Base-by-base conservation (phyloP, 1,140 invertebrate genomes). In the Heliconius melpomene region DNA sequence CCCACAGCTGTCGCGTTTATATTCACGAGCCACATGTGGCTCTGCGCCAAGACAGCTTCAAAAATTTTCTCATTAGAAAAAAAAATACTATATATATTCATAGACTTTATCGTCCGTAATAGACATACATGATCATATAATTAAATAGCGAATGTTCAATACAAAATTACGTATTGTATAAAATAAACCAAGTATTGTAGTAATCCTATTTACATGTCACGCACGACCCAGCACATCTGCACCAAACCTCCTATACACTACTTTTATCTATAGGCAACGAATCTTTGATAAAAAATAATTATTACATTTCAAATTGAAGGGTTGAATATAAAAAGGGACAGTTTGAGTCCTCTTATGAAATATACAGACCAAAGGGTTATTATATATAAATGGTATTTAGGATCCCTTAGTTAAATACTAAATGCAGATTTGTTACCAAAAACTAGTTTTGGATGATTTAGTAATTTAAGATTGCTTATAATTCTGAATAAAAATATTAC, bases 131-230 rank as follows among this genome's bases (percentile, higher is more conserved):
- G 50, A 18, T 52, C 50, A 52, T 52, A 52, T 18, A 52, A 52
- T 20, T 52, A 16, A 52, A 20, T 20, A 52, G 2, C 50, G 1
- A 52, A 20, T 20, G 16, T 20, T 18, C 73, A 70, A 50, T 72
- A 77, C 57, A 75, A 71, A 74, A 54, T 18, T 50, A 66, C 7
- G 11, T 20, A 46, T 46, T 46, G 40, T 46, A 46, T 38, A 75
- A 71, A 73, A 79, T 36, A 46, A 74, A 60, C 60, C 60, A 23
- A 60, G n/a, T 20, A 36, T 66, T 54, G 26, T 11, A 6, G 57
- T 26, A 29, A 78, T 52, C 74, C 71, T 38, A 40, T 72, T 72
- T 13, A 7, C 13, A 26, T 23, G 36, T 20, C 16, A 72, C 16
- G 18, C 7, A 18, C 18, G 18, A 38, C 32, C 5, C 9, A 9